Conservation (phyloP, 2,113 vertebrate species). For the Naja naja region DNA sequence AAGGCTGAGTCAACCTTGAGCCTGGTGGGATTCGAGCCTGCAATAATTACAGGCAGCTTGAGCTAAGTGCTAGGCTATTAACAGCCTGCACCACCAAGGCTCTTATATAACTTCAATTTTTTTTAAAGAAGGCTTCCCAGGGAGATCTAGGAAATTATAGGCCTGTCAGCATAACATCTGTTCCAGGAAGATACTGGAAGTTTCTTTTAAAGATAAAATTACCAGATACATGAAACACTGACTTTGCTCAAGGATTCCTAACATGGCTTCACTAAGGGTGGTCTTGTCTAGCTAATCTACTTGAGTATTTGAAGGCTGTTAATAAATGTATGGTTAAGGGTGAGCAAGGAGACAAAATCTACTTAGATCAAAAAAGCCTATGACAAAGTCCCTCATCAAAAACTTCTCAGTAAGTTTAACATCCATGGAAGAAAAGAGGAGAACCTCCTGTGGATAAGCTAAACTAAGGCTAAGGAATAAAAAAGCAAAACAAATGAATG, state of each 20-base stretch:
- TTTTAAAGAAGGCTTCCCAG: neutral
- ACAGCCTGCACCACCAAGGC: too few species aligned
- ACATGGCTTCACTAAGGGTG: neutral
- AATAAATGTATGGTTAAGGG: neutral
- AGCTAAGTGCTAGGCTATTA: too few species aligned
- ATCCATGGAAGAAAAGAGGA: neutral
- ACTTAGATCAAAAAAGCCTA: neutral
- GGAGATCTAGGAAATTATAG: neutral
- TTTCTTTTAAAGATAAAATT: neutral
- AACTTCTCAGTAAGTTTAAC: neutral
- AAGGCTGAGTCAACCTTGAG: too few species aligned
- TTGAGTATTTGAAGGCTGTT: neutral
- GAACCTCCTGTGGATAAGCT: neutral
- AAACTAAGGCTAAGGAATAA: neutral
- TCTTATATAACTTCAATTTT: neutral
- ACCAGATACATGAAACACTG: neutral
- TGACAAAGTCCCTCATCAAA: neutral
- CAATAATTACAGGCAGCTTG: too few species aligned
- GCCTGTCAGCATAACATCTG: neutral
- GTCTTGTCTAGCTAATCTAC: neutral
- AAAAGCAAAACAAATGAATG: neutral
- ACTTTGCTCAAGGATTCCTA: neutral
- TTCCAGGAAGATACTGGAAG: neutral
- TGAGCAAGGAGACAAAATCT: neutral
- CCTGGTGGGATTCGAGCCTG: too few species aligned